phyloP scores from a whole-genome alignment of 2,797 vertebrate genomes.

The Sarcoramphus papa region DNA sequence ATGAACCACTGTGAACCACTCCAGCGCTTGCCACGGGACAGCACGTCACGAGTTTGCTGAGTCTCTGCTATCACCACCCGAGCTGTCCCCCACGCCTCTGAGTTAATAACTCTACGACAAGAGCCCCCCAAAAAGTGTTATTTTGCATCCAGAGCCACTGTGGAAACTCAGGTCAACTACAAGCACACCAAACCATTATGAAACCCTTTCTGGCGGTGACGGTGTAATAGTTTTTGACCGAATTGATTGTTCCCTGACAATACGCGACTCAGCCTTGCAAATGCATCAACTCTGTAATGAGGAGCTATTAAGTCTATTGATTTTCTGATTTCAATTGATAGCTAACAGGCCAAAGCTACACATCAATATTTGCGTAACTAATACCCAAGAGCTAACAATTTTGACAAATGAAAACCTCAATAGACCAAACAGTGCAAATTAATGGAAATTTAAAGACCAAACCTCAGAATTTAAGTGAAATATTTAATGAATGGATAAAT shows the following conservation, averaged over 20 bases:
- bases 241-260: constrained; percentile 84
- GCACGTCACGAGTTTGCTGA: fast-evolving
- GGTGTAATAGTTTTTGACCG: constrained; percentile 86
- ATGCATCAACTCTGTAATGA: constrained; percentile 91
- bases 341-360: constrained; percentile 87
- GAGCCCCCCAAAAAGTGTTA: neutral
- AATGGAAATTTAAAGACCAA: constrained; percentile 72
- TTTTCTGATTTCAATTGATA: constrained; percentile 97
- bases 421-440: constrained; percentile 68
- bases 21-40: neutral
- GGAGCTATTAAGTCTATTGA: constrained; percentile 93
- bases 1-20: neutral
- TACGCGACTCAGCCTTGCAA: constrained; percentile 80
- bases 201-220: constrained; percentile 70
- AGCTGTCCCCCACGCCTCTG: neutral
- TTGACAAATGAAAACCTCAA: constrained; percentile 84
- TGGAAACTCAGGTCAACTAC: constrained; percentile 38
- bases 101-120: neutral
- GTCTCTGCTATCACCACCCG: neutral
- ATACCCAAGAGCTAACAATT: constrained; percentile 81
- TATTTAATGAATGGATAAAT: constrained; percentile 6
- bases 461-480: constrained; percentile 62
- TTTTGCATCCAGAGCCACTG: neutral
- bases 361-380: constrained; percentile 91
- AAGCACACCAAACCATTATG: constrained; percentile 64